These are phyloP conservation scores for Erpobdella octoculata DNA, from an alignment of 2,888 invertebrate species.

Conservation along the genomic window DNA sequence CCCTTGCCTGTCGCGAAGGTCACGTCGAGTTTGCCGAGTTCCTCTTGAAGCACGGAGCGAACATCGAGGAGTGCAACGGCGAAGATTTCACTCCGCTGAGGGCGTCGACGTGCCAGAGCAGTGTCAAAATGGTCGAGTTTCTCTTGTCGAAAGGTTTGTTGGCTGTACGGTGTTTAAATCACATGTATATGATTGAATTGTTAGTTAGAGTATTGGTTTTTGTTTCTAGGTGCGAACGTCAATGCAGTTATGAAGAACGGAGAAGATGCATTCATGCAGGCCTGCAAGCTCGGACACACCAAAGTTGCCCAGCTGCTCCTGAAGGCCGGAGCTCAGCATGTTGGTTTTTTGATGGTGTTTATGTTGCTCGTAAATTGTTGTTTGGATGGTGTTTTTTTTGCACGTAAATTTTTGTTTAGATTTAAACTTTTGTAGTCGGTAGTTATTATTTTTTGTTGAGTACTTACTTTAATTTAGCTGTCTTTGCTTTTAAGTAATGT, in stretches of 20 bases:
- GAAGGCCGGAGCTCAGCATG: not conserved
- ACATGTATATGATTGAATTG: too few species aligned
- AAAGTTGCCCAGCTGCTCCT: not conserved
- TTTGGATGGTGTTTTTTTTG: too few species aligned
- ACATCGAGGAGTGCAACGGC: slow-evolving; percentile 97
- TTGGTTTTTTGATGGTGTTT: not conserved
- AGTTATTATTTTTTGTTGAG: too few species aligned
- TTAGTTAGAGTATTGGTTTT: too few species aligned
- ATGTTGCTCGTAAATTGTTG: too few species aligned
- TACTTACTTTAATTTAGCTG: too few species aligned
- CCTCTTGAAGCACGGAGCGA: slow-evolving; percentile 88
- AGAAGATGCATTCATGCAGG: slow-evolving; percentile 20
- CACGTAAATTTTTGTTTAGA: too few species aligned
- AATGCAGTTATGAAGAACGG: slow-evolving; percentile 5
- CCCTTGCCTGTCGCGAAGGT: slow-evolving; percentile 94
- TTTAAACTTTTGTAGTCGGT: too few species aligned
- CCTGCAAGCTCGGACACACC: slow-evolving; percentile 18
- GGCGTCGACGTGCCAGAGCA: slow-evolving; percentile 97
- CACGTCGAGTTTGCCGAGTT: slow-evolving; percentile 93
- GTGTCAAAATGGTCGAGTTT: slow-evolving; percentile 88
- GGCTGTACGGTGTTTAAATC: not conserved
- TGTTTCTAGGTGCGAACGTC: slow-evolving; percentile 22
- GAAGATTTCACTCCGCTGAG: slow-evolving; percentile 97
- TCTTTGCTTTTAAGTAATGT: too few species aligned
- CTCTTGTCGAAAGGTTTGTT: slow-evolving; percentile 73